Base-by-base conservation (phyloP, 2,797 vertebrate species). In the Loris lydekkerianus region DNA sequence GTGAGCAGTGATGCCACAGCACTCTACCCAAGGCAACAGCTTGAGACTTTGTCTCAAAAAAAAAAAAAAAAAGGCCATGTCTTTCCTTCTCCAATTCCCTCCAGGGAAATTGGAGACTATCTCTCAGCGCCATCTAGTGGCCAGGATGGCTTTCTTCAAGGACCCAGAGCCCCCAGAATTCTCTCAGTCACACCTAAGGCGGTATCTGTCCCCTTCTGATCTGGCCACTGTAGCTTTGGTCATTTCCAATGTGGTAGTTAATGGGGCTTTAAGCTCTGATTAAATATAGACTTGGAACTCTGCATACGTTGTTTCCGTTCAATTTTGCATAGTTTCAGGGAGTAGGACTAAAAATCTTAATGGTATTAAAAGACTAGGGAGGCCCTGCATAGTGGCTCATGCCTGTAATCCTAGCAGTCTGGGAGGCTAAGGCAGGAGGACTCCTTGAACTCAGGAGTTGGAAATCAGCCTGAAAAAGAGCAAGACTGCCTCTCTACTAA, bases 81-180 rank as follows among this genome's bases (percentile, higher is more conserved):
- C 40, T 37, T 15, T 70, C 72, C 91, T 86, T 93, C 40, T 61
- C 10, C 2, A 61, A 75, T n/a, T 49, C 43, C 43, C 6, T 2
- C 23, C 49, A 13, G 25, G 25, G 77, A 83, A 15, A 10, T 23
- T 2, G n/a, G 83, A 77, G 18, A 31, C 94, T 94, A 84, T 56
- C 91, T 97, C 93, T 88, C 29, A 94, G 91, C 89, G 96, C 97
- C 98, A 93, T 95, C 98, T 97, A 95, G 76, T 89, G 98, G 90
- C 80, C 14, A 69, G 8, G 2, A 23, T 89, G 58, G 72, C 53
- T 93, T 90, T 77, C 72, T 82, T 20, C 23, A 53, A 77, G 56
- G 11, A 40, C 25, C 23, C 40, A 25, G 43, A 40, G 40, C 43
- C 4, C 2, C 2, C 3, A 27, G 1, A 25, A 5, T 93, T 92